Evolutionary conservation across 2,113 vertebrate species (phyloP), one percentile per base, ranked within the genome.

Genomic region (Phrynocephalus versicolor): DNA sequence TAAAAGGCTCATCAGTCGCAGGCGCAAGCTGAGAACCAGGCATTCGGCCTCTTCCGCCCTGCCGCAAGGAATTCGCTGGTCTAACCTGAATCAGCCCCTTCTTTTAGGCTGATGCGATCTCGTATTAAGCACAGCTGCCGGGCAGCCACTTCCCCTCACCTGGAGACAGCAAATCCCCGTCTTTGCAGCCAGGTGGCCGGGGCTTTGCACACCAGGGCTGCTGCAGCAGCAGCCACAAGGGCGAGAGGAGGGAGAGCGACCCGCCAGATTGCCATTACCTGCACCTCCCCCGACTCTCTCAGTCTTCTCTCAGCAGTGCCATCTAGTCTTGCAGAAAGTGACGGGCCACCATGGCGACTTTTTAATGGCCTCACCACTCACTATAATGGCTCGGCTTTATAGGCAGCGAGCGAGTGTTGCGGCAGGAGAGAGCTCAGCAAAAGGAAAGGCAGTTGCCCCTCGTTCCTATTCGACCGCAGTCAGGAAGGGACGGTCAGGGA

Each of bases 261-360:
- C 7, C 57, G n/a, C n/a, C 45, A 51, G 45, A 51, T 51, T n/a
- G n/a, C 35, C 35, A 58, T 58, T 30, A 82, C 69, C 67, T 60
- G 67, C 55, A 16, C 14, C 25, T 27, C 21, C 51, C 2, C 69
- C 67, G 1, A 41, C 62, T 51, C 0, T 79, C 69, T 62, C 2
- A 41, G 62, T n/a, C n/a, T n/a, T n/a, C n/a, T 88, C 88, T 88
- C 93, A 89, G 84, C 90, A 89, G 83, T 65, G 92, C 92, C 92
- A 84, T 19, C 90, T 89, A 91, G 88, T 10, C 90, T 91, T 88
- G 86, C 15, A 82, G 88, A 19, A 25, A 82, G 81, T 0, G 35
- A 67, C 37, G 16, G 71, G 0, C 79, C 1, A 45, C 81, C 60
- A 8, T 6, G 39, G 87, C 45, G 70, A 85, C 74, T 79, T 41